Evolutionary conservation across 2,113 vertebrate genomes (phyloP).

Genomic region (Percopsis transmontana): DNA sequence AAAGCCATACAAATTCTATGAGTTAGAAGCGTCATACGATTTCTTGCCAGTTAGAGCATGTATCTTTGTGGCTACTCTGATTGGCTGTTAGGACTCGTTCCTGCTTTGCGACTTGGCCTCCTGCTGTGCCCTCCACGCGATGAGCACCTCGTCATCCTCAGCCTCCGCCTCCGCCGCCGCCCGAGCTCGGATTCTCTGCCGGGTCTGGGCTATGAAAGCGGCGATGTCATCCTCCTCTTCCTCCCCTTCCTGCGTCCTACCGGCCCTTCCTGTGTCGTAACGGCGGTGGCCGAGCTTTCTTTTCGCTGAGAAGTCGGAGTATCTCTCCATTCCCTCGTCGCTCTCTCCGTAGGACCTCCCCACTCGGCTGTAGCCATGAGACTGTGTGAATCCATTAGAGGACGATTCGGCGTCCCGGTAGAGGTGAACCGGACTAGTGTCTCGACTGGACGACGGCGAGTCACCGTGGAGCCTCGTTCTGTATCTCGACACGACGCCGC

Average conservation of each 20-base stretch:
- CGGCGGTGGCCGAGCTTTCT: slow-evolving; percentile 80
- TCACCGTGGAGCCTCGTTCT: slow-evolving; percentile 71
- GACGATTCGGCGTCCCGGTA: slow-evolving; percentile 52
- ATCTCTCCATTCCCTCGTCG: slow-evolving; percentile 71
- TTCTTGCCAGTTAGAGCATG: not conserved
- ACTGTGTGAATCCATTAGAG: slow-evolving; percentile 63
- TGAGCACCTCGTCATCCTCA: slow-evolving; percentile 87
- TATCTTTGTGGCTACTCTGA: not conserved
- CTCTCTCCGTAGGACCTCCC: slow-evolving; percentile 57
- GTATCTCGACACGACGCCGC: slow-evolving; percentile 71
- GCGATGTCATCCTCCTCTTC: slow-evolving; percentile 76
- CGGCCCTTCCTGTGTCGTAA: slow-evolving; percentile 67
- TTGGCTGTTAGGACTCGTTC: slow-evolving; percentile 42
- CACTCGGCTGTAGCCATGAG: slow-evolving; percentile 42
- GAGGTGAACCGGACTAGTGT: slow-evolving; percentile 71
- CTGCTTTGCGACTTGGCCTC: slow-evolving; percentile 79
- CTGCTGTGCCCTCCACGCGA: slow-evolving; percentile 87
- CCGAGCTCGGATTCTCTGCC: slow-evolving; percentile 66
- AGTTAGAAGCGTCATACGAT: too few relatives aligned
- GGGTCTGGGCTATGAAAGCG: slow-evolving; percentile 68
- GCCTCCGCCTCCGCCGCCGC: slow-evolving; percentile 79
- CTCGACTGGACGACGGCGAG: slow-evolving; percentile 53
- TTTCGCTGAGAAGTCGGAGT: slow-evolving; percentile 75
- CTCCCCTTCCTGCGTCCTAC: slow-evolving; percentile 61
- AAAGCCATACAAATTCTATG: not conserved